Evolutionary conservation across 2,888 invertebrate species (phyloP).

Genomic region (Syritta pipiens): DNA sequence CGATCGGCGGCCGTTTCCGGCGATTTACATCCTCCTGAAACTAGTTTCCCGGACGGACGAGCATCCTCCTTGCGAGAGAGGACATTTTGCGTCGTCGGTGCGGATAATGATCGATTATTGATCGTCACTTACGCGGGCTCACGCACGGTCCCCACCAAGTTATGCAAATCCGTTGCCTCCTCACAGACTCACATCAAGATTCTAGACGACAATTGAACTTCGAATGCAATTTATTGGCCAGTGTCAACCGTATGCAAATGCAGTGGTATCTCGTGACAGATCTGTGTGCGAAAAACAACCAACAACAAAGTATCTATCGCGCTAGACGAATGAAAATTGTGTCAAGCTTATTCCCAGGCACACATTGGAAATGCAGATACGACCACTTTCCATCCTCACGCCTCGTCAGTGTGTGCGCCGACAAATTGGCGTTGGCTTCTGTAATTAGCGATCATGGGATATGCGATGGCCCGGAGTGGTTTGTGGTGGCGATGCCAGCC

Average conservation of each 20-base stretch:
- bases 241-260: conserved; percentile 50
- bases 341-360: conserved; percentile 68
- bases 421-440: conserved; percentile 22
- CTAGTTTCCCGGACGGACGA: conserved; percentile 50
- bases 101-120: conserved; percentile 59
- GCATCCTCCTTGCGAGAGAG: no score
- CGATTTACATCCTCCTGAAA: conserved; percentile 67
- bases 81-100: no score
- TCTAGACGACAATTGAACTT: conserved; percentile 65
- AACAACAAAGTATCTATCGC: conserved; percentile 36
- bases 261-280: conserved; percentile 56
- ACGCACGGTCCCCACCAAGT: conserved; percentile 16
- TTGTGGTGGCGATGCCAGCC: no score
- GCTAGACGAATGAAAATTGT: conserved; percentile 48
- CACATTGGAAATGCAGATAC: conserved; percentile 57
- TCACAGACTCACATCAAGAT: conserved; percentile 19
- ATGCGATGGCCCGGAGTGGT: conserved; percentile 36
- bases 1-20: conserved; percentile 64
- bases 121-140: conserved; percentile 43
- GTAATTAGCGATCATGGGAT: conserved; percentile 60
- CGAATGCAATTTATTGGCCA: conserved; percentile 64
- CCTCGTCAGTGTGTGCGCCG: conserved; percentile 22
- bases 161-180: conserved; percentile 31
- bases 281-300: conserved; percentile 20
- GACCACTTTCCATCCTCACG: conserved; percentile 35